These are phyloP conservation scores for Ornithoptera priamus DNA, from an alignment of 2,888 invertebrate genomes.

Conservation along the genomic window DNA sequence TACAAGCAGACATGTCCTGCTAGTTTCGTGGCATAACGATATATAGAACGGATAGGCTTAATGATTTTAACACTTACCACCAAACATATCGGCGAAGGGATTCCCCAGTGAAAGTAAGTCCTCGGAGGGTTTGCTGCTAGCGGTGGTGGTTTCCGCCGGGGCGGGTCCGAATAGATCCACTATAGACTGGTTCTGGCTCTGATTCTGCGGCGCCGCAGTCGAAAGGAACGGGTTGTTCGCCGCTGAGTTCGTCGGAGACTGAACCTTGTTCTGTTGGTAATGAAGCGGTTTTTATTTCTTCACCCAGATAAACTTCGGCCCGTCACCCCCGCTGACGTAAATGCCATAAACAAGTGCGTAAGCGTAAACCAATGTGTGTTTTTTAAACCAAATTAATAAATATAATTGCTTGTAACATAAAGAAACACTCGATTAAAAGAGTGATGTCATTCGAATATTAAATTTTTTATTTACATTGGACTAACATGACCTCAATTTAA, in stretches of 20 bases:
- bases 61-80: conserved; percentile 58
- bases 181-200: conserved; percentile 71
- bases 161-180: conserved; percentile 89
- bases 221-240: conserved; percentile 93
- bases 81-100: conserved; percentile 94
- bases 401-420: neutral
- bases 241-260: conserved; percentile 85
- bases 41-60: neutral
- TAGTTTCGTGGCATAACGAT: too few species aligned
- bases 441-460: too few species aligned
- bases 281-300: conserved; percentile 5
- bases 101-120: conserved; percentile 94
- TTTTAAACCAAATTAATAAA: too few species aligned
- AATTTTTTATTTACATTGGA: too few species aligned
- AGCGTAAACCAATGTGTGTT: neutral
- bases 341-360: neutral
- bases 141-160: conserved; percentile 57
- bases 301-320: neutral
- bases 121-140: conserved; percentile 83
- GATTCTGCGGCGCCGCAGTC: conserved; percentile 77
- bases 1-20: too few species aligned
- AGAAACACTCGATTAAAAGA: too few species aligned
- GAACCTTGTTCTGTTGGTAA: conserved; percentile 82
- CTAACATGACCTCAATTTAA: too few species aligned
- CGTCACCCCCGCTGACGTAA: neutral